Evolutionary conservation across 2,113 vertebrate species (phyloP).

Genomic region (Eulacestoma nigropectus): DNA sequence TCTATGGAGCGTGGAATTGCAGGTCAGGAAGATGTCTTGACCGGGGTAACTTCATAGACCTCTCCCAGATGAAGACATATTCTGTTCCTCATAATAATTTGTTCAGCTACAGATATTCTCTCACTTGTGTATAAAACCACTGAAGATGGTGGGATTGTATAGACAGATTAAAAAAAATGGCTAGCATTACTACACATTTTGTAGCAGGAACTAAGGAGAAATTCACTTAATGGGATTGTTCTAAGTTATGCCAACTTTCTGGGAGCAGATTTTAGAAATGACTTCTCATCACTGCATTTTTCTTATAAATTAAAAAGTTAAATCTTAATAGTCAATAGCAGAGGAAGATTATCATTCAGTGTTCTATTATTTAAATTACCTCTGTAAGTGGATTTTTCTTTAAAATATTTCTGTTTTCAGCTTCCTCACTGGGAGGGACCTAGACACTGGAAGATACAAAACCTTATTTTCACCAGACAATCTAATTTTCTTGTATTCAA

Average conservation of each 20-base stretch:
- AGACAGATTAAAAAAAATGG: not conserved
- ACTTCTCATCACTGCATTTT: not conserved
- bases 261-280: not conserved
- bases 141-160: not conserved
- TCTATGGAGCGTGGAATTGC: not conserved
- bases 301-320: not conserved
- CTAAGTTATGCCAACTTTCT: not conserved
- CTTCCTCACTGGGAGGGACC: not conserved
- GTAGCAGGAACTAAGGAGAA: not conserved
- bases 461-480: constrained; percentile 7
- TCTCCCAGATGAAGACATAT: not conserved
- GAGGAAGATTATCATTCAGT: not conserved
- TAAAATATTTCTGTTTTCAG: constrained; percentile 1
- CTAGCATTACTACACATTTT: not conserved
- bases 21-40: not conserved
- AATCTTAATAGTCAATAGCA: not conserved
- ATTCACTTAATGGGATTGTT: not conserved
- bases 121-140: not conserved
- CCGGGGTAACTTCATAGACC: not conserved
- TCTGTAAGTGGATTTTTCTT: not conserved
- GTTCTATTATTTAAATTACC: constrained; percentile 1
- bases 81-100: not conserved
- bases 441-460: not conserved
- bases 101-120: not conserved
- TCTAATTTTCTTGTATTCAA: not conserved